Base-by-base conservation (phyloP, 2,888 invertebrate species). In the Acleris holmiana region DNA sequence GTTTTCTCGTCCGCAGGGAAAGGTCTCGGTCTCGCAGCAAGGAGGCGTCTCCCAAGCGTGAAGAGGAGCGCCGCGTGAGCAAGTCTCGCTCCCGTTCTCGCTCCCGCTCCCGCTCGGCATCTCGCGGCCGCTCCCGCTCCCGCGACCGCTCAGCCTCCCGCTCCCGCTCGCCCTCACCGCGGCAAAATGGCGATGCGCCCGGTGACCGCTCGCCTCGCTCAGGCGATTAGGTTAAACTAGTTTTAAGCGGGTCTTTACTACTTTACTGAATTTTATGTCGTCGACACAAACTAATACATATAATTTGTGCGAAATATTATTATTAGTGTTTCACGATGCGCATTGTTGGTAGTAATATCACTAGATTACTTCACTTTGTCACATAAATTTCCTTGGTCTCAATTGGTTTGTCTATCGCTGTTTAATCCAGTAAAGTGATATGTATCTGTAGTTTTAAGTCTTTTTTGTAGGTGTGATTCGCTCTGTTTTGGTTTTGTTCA, bases 1-100 rank as follows among this genome's bases (percentile, higher is more conserved):
- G 57, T 63, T 61, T 69, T 70, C 59, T 66, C 61, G 73, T 73
- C 61, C 59, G 66, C 82, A 95, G 95, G 86, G 95, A 95, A 77
- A 94, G 95, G 35, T 96, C 96, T 63, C 94, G 94, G 54, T 96
- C 95, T 40, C 93, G 91, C 73, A 95, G 95, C 83, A 96, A 96
- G 83, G 95, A 94, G 67, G 83, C 77, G 18, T 89, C 91, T 2
- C 89, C 90, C 18, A 89, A 89, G 71, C 88, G 86, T 47, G 90
- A 88, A 5, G 91, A 88, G 65, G 85, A 84, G 64, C 86, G 88
- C 50, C 88, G 86, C 63, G 81, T 76, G 25, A 85, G 74, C 81
- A 91, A 91, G 77, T 91, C 91, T 1, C 83, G 83, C 0, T 89
- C 91, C 1, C 79, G 84, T 4, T 85, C 85, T 4, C 74, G 79